Conservation (phyloP, 2,113 vertebrate species). For the Helogale parvula region DNA sequence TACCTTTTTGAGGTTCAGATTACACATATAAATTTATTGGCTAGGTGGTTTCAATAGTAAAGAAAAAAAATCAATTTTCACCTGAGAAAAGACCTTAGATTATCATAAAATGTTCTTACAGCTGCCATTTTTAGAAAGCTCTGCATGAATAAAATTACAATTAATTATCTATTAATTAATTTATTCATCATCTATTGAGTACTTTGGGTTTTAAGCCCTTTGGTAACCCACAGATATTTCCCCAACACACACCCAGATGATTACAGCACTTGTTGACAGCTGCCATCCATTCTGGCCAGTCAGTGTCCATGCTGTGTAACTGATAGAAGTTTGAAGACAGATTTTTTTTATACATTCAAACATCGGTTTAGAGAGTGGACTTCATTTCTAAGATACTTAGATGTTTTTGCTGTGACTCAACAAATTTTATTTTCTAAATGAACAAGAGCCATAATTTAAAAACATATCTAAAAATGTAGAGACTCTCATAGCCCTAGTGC, state of each 20-base stretch:
- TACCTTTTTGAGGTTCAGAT: slow-evolving; percentile 57
- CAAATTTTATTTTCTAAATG: slow-evolving; percentile 19
- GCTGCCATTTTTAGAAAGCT: slow-evolving; percentile 31
- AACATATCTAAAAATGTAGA: background rate
- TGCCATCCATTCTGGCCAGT: background rate
- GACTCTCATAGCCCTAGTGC: background rate
- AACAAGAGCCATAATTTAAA: background rate
- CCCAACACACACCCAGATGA: background rate
- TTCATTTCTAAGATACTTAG: slow-evolving; percentile 41
- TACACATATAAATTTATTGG: slow-evolving; percentile 21
- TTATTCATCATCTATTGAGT: background rate
- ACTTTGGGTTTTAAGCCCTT: background rate
- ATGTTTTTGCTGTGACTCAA: background rate
- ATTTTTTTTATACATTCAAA: background rate
- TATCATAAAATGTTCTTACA: background rate
- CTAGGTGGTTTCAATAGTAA: slow-evolving; percentile 7
- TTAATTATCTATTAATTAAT: slow-evolving; percentile 17
- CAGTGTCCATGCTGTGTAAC: background rate
- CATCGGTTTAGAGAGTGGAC: background rate
- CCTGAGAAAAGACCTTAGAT: slow-evolving; percentile 26
- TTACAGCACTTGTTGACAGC: background rate
- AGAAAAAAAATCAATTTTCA: slow-evolving; percentile 42
- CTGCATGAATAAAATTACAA: slow-evolving; percentile 35
- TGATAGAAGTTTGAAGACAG: slow-evolving; percentile 10
- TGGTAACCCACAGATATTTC: background rate